Evolutionary conservation across 2,888 invertebrate genomes (phyloP).

Genomic region (Pristionchus entomophagus): DNA sequence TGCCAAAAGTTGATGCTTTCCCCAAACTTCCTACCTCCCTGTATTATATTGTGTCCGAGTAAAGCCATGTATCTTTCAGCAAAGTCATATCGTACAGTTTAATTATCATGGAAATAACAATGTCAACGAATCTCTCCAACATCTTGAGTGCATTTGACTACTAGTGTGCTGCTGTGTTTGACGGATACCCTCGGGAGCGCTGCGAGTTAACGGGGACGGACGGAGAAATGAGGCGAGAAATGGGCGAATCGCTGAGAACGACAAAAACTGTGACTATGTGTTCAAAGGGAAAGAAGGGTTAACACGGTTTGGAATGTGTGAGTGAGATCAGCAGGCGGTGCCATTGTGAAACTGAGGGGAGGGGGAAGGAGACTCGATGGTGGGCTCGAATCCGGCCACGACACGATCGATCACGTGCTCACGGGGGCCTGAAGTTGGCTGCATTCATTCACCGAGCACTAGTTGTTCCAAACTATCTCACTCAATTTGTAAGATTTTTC

Average conservation of each 20-base stretch:
- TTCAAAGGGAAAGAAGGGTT: not conserved
- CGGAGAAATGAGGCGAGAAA: constrained; percentile 7
- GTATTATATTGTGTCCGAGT: not conserved
- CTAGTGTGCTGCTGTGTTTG: constrained; percentile 17
- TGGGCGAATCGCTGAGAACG: constrained; percentile 20
- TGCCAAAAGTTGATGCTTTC: no score
- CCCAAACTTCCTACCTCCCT: not conserved
- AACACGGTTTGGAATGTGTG: not conserved
- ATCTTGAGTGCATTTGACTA: not conserved
- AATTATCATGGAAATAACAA: no score
- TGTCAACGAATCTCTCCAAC: constrained; percentile 37
- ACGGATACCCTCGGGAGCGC: constrained; percentile 6
- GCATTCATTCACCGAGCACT: not conserved
- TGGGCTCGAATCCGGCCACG: constrained; percentile 43
- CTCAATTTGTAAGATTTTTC: no score
- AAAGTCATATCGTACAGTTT: not conserved
- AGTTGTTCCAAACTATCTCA: not conserved
- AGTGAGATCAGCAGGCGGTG: constrained; percentile 4
- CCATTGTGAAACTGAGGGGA: constrained; percentile 24
- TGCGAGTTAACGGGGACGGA: not conserved
- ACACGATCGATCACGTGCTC: constrained; percentile 48
- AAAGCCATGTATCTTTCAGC: not conserved
- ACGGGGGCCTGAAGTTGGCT: constrained; percentile 26
- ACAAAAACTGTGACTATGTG: not conserved
- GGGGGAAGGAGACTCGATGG: constrained; percentile 30